Evolutionary conservation across 2,113 vertebrate species (phyloP), one percentile per base, ranked within the genome.

Genomic region (Saccopteryx bilineata): DNA sequence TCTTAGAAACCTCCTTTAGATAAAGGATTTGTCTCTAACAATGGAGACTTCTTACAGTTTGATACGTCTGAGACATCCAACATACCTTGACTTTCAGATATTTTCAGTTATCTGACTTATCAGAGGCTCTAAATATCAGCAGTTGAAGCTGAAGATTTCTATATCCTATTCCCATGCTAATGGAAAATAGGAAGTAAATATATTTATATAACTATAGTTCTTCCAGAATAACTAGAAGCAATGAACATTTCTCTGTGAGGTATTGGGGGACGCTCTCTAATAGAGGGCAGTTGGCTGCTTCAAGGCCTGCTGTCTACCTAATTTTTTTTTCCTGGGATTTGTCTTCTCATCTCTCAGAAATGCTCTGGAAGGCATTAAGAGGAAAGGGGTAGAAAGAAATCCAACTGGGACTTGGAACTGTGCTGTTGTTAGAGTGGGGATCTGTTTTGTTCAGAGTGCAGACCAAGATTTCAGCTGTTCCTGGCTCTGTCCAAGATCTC

Each of bases 101-200:
- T 92, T 95, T 93, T 65, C 63, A 71, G 2, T 95, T 69, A 19
- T 72, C 68, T 81, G 72, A 75, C 12, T 71, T 93, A 13, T 92
- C 69, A 65, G n/a, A 65, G 72, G n/a, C 9, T 85, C 52, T 69
- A 39, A 90, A 39, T 60, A 56, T 21, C 18, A n/a, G 13, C 1
- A 54, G 5, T 39, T 21, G 3, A 24, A 82, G 39, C 10, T n/a
- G 79, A 92, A 80, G 63, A 76, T 80, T 89, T 96, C 48, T 79
- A 10, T 8, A 46, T 75, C 5, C 12, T 91, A 61, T 63, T 69
- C n/a, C 39, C 39, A 71, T 58, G 28, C 0, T 46, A 87, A 71
- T 4, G 19, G 63, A 52, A 96, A 90, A 61, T 4, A 9, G 26
- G 76, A 87, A 90, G 54, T 91, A 75, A 92, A 82, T 79, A 39